Conservation (phyloP, 2,113 vertebrate species). For the Theropithecus gelada region DNA sequence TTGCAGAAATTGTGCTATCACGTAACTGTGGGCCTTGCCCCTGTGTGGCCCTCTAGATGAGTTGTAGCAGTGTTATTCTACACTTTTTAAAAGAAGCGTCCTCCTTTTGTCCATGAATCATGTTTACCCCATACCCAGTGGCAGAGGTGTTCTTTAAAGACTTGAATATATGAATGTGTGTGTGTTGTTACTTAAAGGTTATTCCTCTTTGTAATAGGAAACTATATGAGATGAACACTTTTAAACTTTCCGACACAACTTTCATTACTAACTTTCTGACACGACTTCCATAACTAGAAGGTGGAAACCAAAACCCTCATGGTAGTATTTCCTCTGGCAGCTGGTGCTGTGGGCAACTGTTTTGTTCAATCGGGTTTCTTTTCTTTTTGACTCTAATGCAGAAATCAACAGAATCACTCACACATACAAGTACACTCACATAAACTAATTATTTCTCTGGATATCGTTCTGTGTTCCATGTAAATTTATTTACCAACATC, state of each 20-base stretch:
- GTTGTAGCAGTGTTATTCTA: neutral
- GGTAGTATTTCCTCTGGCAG: constrained; percentile 79
- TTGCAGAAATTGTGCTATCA: neutral
- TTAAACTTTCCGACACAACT: neutral
- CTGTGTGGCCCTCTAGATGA: neutral
- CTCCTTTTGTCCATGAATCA: neutral
- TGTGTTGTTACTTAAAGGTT: constrained; percentile 56
- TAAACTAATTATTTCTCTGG: neutral
- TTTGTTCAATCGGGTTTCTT: constrained; percentile 68
- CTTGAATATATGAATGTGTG: constrained; percentile 68
- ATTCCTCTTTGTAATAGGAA: constrained; percentile 41
- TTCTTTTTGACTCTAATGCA: constrained; percentile 77
- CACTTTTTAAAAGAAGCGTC: constrained; percentile 8
- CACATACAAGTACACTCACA: constrained; percentile 43
- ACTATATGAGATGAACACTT: constrained; percentile 53
- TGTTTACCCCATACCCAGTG: constrained; percentile 33
- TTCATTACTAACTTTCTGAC: neutral
- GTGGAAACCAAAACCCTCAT: constrained; percentile 68
- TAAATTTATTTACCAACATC: constrained; percentile 70
- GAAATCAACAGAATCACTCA: constrained; percentile 67
- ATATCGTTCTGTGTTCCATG: constrained; percentile 73
- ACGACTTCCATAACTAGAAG: constrained; percentile 66
- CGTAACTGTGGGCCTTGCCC: neutral
- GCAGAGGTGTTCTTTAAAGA: constrained; percentile 72
- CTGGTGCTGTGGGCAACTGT: constrained; percentile 87